phyloP scores from a whole-genome alignment of 1,140 invertebrate genomes.

The Penaeus indicus region DNA sequence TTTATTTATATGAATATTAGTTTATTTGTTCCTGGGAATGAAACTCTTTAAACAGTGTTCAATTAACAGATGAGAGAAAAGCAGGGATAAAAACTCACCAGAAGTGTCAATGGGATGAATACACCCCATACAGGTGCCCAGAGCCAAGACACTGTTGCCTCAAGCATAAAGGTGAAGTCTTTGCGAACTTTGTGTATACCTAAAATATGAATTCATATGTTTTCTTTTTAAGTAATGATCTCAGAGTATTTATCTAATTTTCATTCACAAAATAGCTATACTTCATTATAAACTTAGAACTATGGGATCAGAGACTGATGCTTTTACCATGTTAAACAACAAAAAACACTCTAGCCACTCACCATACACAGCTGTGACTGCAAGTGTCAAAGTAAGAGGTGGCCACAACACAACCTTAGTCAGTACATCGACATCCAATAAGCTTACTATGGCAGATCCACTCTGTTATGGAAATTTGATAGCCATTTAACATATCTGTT shows the following conservation, averaged over 20 bases:
- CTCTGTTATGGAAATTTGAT: conserved; percentile 24
- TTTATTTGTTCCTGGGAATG: no score
- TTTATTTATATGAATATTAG: no score
- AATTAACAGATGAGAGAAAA: background rate
- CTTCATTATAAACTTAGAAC: background rate
- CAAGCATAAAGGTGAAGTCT: conserved; percentile 65
- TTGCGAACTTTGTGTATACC: conserved; percentile 64
- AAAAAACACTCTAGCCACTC: background rate
- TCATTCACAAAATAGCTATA: background rate
- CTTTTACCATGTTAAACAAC: background rate
- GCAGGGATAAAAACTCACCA: conserved; percentile 25
- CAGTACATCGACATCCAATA: conserved; percentile 52
- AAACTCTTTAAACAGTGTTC: no score
- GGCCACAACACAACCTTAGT: conserved; percentile 56
- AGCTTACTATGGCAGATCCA: conserved; percentile 46
- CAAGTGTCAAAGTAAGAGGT: conserved; percentile 58
- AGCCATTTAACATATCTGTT: conserved; percentile 18
- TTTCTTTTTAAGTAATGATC: background rate
- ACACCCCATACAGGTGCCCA: conserved; percentile 63
- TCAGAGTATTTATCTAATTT: background rate
- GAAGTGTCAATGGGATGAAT: conserved; percentile 52
- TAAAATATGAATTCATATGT: background rate
- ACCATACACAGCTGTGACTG: conserved; percentile 59
- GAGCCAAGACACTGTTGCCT: conserved; percentile 53
- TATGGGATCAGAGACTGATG: background rate